These are phyloP conservation scores for Toxonevra muliebris DNA, from an alignment of 2,888 invertebrate species.

Conservation along the genomic window DNA sequence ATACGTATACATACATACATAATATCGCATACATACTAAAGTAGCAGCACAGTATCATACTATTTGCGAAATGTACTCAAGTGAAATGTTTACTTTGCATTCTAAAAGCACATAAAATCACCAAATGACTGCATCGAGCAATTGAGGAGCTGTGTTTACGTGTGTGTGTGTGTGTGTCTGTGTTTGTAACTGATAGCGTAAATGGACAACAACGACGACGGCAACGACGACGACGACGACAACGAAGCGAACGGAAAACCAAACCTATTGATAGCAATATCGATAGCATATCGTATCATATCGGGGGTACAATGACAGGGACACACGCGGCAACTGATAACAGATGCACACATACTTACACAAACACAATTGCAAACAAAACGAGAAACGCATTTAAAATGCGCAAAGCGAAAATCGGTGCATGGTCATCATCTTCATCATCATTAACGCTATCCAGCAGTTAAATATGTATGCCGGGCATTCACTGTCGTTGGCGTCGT, in stretches of 20 bases:
- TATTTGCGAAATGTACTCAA: slow-evolving; percentile 41
- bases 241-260: no score
- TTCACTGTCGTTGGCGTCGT: no score
- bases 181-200: slow-evolving; percentile 26
- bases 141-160: slow-evolving; percentile 29
- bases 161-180: no score
- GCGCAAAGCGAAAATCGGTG: no score
- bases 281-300: no score
- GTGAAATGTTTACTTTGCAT: slow-evolving; percentile 57
- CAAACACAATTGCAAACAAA: no score
- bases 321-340: slow-evolving; percentile 21
- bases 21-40: slow-evolving; percentile 33
- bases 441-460: no score
- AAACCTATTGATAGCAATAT: no score
- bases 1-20: background rate
- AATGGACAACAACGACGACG: slow-evolving; percentile 2
- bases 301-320: slow-evolving; percentile 1
- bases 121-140: slow-evolving; percentile 36
- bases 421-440: no score
- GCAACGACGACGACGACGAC: background rate
- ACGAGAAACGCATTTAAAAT: no score
- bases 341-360: background rate
- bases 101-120: slow-evolving; percentile 49
- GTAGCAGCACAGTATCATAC: background rate
- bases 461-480: no score